Conservation (phyloP, 2,797 vertebrate genomes). For the Bradypus variegatus region DNA sequence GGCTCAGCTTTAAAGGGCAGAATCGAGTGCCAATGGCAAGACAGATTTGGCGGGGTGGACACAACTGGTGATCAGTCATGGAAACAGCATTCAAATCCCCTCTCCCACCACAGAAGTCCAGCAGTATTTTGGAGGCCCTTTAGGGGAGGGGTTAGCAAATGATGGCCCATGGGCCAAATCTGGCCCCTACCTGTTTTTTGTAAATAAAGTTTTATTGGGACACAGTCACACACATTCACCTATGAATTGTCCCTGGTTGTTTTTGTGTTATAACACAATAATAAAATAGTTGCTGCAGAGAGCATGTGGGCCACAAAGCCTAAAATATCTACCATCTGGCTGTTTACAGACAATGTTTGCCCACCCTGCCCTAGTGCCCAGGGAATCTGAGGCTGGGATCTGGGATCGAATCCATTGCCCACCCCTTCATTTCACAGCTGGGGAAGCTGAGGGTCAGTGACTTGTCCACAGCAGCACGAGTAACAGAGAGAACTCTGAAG, state of each 20-base stretch:
- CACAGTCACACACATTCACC: background rate
- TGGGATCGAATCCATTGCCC: rapidly evolving
- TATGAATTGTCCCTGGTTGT: background rate
- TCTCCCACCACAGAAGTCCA: background rate
- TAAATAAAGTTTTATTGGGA: background rate
- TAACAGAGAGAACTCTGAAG: background rate
- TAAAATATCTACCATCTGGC: background rate
- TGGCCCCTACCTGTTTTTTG: background rate
- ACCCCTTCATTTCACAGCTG: background rate
- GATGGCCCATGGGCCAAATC: background rate
- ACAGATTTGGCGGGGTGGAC: background rate
- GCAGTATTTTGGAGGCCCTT: background rate
- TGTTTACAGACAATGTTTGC: background rate
- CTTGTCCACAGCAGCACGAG: background rate
- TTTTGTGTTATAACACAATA: background rate
- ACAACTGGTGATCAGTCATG: background rate
- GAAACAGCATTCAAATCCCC: background rate
- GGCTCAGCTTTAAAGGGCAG: background rate
- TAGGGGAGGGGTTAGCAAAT: background rate
- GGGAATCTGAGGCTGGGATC: background rate
- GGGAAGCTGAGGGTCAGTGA: background rate
- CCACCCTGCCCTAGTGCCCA: background rate
- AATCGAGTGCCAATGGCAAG: background rate
- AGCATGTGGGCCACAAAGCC: background rate
- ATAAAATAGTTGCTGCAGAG: background rate